Base-by-base conservation (phyloP, 2,888 invertebrate genomes). In the Drosophila robusta region DNA sequence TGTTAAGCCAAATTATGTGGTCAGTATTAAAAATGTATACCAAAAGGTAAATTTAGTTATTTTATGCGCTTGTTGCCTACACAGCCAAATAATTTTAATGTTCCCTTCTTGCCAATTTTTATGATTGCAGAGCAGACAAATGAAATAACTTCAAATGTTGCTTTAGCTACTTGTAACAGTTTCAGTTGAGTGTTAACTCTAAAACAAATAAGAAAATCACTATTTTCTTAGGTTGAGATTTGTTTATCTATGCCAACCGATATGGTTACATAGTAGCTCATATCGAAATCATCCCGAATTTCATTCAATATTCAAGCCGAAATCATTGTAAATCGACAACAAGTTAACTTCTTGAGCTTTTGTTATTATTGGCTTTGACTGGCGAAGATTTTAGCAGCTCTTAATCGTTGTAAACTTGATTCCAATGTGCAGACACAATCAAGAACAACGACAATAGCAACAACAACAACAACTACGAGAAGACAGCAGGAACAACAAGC, bases 381-480 rank as follows among this genome's bases (percentile, higher is more conserved):
- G 44, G 62, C 75, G 70, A 63, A 44, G 84, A 86, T 77, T 81
- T 84, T 69, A 69, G 76, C 75, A 66, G 79, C 87, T 81, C 72
- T 81, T 84, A 84, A 84, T 84, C 83, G 87, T 62, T 86, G 70
- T 84, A 72, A 84, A 78, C 75, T 84, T 81, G 81, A 83, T 80
- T 86, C 70, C 79, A 56, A 61, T 67, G 45, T 50, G 45, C 47
- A 46, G 54, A 38, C 58, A 69, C 60, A 52, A 76, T 32, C 47
- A 73, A 46, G 39, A 75, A 51, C 44, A 65, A 39, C 52, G 26
- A 34, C 34, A 26, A n/a, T 12, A 39, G 22, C 45, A 60, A 49
- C 36, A 62, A 26, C n/a, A 67, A 47, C 42, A 41, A 29, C 50
- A 50, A 38, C 29, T 3, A 9, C 29, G 9, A 29, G 8, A 8